Evolutionary conservation across 2,797 vertebrate genomes (phyloP), one percentile per base, ranked within the genome.

Genomic region (Cygnus olor): DNA sequence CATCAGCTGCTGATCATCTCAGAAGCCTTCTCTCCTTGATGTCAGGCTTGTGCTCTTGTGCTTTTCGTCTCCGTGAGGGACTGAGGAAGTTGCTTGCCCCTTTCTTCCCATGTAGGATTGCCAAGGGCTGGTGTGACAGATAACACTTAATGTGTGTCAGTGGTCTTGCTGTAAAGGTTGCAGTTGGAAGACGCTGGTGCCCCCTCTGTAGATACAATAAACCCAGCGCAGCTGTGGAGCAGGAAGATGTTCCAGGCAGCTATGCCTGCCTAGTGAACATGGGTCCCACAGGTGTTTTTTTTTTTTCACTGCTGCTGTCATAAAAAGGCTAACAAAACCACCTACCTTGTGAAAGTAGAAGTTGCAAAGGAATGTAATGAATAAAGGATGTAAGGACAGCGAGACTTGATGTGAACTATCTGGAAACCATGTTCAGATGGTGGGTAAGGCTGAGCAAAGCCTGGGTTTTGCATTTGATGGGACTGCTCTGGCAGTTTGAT

Each of bases 291-390:
- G 24, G 49, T 38, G 28, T 58, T 44, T 36, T 7, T 3, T 13
- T 9, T 3, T 10, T 18, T 14, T 7, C 12, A 0, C 49, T 34
- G 2, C 24, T 4, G 13, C 51, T 11, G 45, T 53, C 70, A 7
- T 11, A 6, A 47, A 27, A 54, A 84, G 30, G 45, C 34, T 72
- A 84, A 85, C 1, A 1, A 90, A 89, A 60, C 27, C 0, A 0
- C 58, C 76, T 34, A 76, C 10, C 25, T 25, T 19, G 6, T 68
- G 57, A 34, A 89, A 76, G 47, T 8, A 53, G 36, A 60, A 70
- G 25, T 54, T 74, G 40, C n/a, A 40, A 56, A 80, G 47, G 54
- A 49, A 45, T 13, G 47, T 19, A 70, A 4, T 2, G 3, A 6
- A 22, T 6, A 20, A 81, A 27, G 47, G 36, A 11, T 1, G 8